These are phyloP conservation scores for Lineus longissimus DNA, from an alignment of 1,140 invertebrate species.

Conservation along the genomic window DNA sequence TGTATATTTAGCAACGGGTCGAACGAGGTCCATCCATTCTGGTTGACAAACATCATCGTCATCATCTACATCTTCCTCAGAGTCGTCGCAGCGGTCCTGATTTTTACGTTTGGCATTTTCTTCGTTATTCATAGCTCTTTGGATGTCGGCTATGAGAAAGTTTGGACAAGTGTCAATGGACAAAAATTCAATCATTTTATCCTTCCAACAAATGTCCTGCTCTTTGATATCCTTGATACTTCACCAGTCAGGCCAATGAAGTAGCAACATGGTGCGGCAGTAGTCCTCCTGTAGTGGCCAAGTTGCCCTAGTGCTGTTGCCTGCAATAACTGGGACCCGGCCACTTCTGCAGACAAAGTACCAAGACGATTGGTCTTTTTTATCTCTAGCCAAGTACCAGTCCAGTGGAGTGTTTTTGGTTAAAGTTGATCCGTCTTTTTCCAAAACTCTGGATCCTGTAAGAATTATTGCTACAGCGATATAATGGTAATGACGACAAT, in stretches of 20 bases:
- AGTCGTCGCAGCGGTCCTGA: neutral
- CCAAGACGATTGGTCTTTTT: neutral
- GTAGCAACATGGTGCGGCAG: slow-evolving; percentile 2
- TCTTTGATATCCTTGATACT: neutral
- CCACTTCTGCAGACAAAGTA: neutral
- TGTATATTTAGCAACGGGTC: slow-evolving; percentile 11
- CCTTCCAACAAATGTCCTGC: slow-evolving; percentile 3
- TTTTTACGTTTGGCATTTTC: neutral
- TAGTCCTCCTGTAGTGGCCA: neutral
- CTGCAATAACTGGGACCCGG: neutral
- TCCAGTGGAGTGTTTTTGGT: neutral
- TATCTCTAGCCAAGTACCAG: neutral
- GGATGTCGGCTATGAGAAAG: slow-evolving; percentile 22
- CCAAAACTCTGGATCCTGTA: neutral
- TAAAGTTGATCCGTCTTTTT: neutral
- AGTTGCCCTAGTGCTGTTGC: neutral
- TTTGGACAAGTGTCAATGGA: neutral
- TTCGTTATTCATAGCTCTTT: slow-evolving; percentile 9
- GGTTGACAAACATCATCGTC: slow-evolving; percentile 10
- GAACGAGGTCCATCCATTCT: slow-evolving; percentile 20
- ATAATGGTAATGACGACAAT: neutral
- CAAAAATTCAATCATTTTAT: slow-evolving; percentile 6
- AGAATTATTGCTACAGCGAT: neutral
- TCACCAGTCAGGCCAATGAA: slow-evolving; percentile 4
- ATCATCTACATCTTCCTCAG: neutral